A percentile compares a stretch with the other conserved stretches of the same genome.
Conservation (phyloP, 1,140 invertebrate species). For the Pygmarrhopalites habei region DNA sequence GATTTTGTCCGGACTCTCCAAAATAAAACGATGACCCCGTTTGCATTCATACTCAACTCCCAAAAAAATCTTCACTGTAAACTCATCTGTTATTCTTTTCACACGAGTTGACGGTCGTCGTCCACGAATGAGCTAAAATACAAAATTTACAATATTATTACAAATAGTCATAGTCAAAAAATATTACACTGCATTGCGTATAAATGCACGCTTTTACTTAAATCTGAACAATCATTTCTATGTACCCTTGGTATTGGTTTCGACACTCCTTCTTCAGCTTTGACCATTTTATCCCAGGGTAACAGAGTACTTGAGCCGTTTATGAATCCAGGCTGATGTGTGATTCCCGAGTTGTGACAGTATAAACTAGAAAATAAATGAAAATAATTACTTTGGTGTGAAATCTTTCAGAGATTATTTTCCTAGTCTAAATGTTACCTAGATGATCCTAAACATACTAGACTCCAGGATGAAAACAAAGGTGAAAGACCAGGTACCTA, state of each 20-base stretch:
- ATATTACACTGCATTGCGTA: too few relatives aligned
- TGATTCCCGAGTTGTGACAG: conserved; percentile 42
- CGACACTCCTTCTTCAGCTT: conserved; percentile 39
- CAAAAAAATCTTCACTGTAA: conserved; percentile 88
- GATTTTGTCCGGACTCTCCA: conserved; percentile 77
- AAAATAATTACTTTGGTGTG: too few relatives aligned
- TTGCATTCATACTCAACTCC: conserved; percentile 96
- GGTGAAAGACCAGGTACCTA: conserved; percentile 70
- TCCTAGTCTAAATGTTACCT: conserved; percentile 43
- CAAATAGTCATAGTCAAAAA: too few relatives aligned
- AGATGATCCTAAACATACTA: conserved; percentile 81
- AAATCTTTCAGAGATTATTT: not conserved
- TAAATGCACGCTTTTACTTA: too few relatives aligned
- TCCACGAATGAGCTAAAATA: too few relatives aligned
- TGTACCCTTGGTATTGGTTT: conserved; percentile 24
- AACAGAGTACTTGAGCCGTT: conserved; percentile 73
- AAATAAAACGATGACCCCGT: conserved; percentile 89
- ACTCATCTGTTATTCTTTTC: conserved; percentile 45
- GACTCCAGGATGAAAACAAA: conserved; percentile 84
- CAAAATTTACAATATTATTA: too few relatives aligned
- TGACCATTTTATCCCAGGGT: conserved; percentile 88
- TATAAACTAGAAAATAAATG: conserved; percentile 17
- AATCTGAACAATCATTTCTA: too few relatives aligned
- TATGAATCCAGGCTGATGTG: conserved; percentile 71
- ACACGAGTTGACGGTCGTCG: conserved; percentile 16